Percentiles rank a stretch among this genome's conserved stretches.
phyloP scores from a whole-genome alignment of 2,888 invertebrate species.

The Pollenia angustigena region DNA sequence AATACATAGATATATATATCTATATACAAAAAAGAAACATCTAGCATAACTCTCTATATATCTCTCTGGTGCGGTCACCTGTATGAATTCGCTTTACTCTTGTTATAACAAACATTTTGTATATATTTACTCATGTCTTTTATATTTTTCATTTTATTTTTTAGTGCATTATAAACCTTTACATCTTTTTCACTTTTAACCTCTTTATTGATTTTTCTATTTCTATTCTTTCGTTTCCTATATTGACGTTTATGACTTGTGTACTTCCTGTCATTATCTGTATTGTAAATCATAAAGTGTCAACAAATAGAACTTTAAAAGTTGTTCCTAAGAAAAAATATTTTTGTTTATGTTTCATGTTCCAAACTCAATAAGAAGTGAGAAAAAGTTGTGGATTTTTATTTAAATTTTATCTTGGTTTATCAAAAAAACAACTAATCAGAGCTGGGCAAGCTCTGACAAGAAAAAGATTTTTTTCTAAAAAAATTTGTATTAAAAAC shows the following conservation, averaged over 20 bases:
- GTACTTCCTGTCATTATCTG: conserved; percentile 69
- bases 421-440: background rate
- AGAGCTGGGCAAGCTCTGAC: background rate
- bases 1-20: too few species aligned
- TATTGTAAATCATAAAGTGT: conserved; percentile 47
- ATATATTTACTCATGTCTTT: too few species aligned
- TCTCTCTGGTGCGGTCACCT: too few species aligned
- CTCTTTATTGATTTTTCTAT: background rate
- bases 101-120: too few species aligned
- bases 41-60: too few species aligned
- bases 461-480: background rate
- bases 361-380: conserved; percentile 26
- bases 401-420: conserved; percentile 16
- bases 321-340: conserved; percentile 57
- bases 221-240: background rate
- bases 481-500: too few species aligned
- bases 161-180: background rate
- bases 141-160: too few species aligned
- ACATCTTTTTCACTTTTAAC: background rate
- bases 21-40: too few species aligned
- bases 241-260: conserved; percentile 14
- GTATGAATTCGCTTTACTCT: too few species aligned
- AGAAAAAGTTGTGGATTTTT: conserved; percentile 25
- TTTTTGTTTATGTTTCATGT: conserved; percentile 24
- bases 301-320: conserved; percentile 59